Evolutionary conservation across 2,797 vertebrate genomes (phyloP).

Genomic region (Coregonus sp.): DNA sequence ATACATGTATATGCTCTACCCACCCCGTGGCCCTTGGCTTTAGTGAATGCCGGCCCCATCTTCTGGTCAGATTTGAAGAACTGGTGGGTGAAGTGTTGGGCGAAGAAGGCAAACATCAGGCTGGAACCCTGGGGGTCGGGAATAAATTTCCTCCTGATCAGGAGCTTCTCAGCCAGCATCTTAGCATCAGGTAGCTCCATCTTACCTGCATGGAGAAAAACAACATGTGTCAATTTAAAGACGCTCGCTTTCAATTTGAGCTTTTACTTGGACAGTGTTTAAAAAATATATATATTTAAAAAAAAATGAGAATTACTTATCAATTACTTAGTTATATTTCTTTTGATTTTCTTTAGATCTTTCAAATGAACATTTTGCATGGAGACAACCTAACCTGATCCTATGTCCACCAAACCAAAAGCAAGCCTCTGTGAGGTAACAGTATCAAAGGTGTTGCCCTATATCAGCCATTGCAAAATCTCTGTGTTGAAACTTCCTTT

Average conservation of each 20-base stretch:
- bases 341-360: neutral
- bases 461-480: conserved; percentile 55
- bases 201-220: conserved; percentile 78
- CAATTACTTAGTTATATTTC: too few relatives aligned
- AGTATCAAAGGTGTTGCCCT: too few relatives aligned
- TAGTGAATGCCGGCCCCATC: conserved; percentile 89
- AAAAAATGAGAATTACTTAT: too few relatives aligned
- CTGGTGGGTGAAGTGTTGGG: conserved; percentile 97
- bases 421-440: neutral
- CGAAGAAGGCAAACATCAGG: conserved; percentile 98
- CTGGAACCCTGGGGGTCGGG: conserved; percentile 93
- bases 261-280: too few relatives aligned
- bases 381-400: neutral
- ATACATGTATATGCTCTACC: conserved; percentile 76
- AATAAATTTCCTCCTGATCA: conserved; percentile 87
- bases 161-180: conserved; percentile 85
- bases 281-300: too few relatives aligned
- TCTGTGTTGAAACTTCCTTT: too few relatives aligned
- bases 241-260: too few relatives aligned
- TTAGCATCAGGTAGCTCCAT: conserved; percentile 89
- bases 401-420: neutral
- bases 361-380: too few relatives aligned
- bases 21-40: conserved; percentile 88
- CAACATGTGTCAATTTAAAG: too few relatives aligned
- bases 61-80: conserved; percentile 94